Percentiles rank a stretch among this genome's conserved stretches.
Evolutionary conservation across 2,797 vertebrate genomes (phyloP).

Genomic region (Oreochromis grahami): DNA sequence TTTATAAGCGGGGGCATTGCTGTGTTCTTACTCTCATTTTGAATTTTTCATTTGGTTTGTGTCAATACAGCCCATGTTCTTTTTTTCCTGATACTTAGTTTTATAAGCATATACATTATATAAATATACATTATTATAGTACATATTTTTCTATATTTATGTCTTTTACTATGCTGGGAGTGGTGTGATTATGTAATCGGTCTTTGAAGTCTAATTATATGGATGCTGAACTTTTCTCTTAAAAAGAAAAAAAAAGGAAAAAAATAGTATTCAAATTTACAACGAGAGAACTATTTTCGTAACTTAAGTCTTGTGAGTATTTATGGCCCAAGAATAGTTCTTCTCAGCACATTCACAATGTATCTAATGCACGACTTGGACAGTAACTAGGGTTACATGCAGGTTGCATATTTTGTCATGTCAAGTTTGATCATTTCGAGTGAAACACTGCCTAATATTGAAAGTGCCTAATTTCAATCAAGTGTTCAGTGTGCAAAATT

Average conservation of each 20-base stretch:
- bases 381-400: conserved; percentile 8
- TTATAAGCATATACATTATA: conserved; percentile 65
- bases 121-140: conserved; percentile 57
- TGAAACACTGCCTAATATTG: background rate
- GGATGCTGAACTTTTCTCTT: conserved; percentile 35
- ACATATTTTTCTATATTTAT: conserved; percentile 75
- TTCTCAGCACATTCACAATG: conserved; percentile 28
- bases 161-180: conserved; percentile 68
- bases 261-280: conserved; percentile 42
- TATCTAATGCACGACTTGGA: conserved; percentile 3
- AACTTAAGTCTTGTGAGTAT: conserved; percentile 37
- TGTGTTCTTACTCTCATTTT: conserved; percentile 74
- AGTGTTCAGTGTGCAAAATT: background rate
- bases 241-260: background rate
- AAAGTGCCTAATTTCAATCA: background rate
- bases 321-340: conserved; percentile 32
- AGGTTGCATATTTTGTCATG: background rate
- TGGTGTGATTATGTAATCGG: conserved; percentile 71
- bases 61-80: conserved; percentile 46
- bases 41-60: conserved; percentile 67
- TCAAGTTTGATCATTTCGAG: background rate
- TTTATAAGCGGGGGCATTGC: conserved; percentile 68
- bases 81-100: conserved; percentile 58
- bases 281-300: conserved; percentile 41
- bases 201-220: conserved; percentile 50